Evolutionary conservation across 92 coral and sea anemone genomes (phyloP).

Genomic region (Heliopora coerulea): DNA sequence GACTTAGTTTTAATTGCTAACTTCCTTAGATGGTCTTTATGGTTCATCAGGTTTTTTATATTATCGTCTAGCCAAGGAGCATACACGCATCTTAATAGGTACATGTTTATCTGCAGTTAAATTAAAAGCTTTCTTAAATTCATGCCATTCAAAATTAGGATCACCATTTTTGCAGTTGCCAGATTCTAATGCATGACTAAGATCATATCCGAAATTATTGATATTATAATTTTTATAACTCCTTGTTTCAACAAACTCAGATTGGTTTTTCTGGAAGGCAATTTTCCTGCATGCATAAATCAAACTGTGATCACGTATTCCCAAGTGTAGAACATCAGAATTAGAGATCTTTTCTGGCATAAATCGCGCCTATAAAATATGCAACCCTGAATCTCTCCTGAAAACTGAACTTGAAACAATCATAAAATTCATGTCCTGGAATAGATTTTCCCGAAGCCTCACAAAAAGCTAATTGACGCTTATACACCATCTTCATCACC

Average conservation of each 20-base stretch:
- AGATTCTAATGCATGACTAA: slow-evolving; percentile 4
- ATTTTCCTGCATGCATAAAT: slow-evolving; percentile 34
- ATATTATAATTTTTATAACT: slow-evolving; percentile 40
- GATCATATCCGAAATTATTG: slow-evolving; percentile 23
- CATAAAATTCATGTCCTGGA: too few relatives aligned
- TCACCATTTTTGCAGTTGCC: slow-evolving; percentile 5
- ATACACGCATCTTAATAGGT: not conserved
- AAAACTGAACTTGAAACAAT: too few relatives aligned
- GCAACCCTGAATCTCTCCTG: not conserved
- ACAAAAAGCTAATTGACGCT: too few relatives aligned
- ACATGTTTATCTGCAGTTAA: slow-evolving; percentile 9
- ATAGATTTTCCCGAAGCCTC: too few relatives aligned
- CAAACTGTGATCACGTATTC: slow-evolving; percentile 1
- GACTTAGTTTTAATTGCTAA: slow-evolving; percentile 2
- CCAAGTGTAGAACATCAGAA: not conserved
- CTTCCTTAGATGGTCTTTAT: too few relatives aligned
- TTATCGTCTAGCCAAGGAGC: slow-evolving; percentile 10
- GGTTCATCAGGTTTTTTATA: too few relatives aligned
- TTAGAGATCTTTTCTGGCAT: not conserved
- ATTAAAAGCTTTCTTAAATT: slow-evolving; percentile 20
- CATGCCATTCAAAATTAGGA: slow-evolving; percentile 21
- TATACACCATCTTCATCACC: too few relatives aligned
- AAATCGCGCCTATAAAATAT: not conserved
- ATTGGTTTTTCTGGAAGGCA: slow-evolving; percentile 6
- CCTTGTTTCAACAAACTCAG: slow-evolving; percentile 25